Base-by-base conservation (phyloP, 1,140 invertebrate genomes). In the Anadara kagoshimensis region DNA sequence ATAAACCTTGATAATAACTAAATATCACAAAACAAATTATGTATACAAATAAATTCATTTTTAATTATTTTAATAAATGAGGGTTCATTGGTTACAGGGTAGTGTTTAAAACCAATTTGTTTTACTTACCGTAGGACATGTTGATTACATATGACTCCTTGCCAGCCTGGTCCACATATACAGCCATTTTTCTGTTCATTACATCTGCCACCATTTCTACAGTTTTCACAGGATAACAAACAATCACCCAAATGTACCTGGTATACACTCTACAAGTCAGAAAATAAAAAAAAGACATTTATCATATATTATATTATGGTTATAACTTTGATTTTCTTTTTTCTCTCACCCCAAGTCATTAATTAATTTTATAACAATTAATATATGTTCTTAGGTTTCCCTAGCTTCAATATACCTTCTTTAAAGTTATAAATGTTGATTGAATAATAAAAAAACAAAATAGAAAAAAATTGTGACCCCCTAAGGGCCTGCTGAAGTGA, bases 201-300 rank as follows among this genome's bases (percentile, higher is more conserved):
- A 70, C 89, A 90, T 59, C 72, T 73, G 0, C 78, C 87, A 24
- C 85, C 86, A 67, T 88, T 87, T 18, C 78, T 56, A 75, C 87
- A 89, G 68, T 82, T 80, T 29, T 63, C 69, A 75, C 89, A 90
- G 11, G 77, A 83, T 54, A 78, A 84, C 29, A 79, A 56, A 63
- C 89, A 90, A 54, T 88, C 81, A 4, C 11, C 89, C 89, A 75
- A 90, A 90, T 0, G 78, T 82, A 0, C 89, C 88, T 11, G 73
- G 76, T 22, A 83, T 79, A 73, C 88, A 88, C 29, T 78, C 87
- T 87, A 54, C 14, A 36, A 29, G 47, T n/a, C 73, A 45, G 16
- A 59, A 8, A 59, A 41, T 18, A n/a, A 56, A 11, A 11, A 56
- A 8, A 56, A 12, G 22, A 18, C 14, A 22, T 20, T 51, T 20